phyloP scores from a whole-genome alignment of 2,113 vertebrate species.

The Halcyon senegalensis region DNA sequence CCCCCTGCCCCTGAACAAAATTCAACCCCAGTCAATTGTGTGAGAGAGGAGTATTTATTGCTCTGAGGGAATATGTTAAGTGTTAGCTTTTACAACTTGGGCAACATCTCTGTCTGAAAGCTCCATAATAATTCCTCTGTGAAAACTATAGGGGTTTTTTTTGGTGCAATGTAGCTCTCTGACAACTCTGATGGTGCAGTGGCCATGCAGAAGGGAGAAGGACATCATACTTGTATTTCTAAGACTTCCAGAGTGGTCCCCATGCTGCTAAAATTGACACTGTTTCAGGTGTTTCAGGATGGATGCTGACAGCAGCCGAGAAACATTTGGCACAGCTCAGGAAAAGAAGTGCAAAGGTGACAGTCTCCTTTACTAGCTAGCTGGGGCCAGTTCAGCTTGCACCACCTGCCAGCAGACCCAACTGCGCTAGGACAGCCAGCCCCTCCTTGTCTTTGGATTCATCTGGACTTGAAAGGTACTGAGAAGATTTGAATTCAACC shows the following conservation, averaged over 20 bases:
- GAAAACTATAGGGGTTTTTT: neutral
- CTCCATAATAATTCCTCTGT: neutral
- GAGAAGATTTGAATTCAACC: neutral
- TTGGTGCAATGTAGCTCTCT: neutral
- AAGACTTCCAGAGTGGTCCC: neutral
- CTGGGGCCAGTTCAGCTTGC: neutral
- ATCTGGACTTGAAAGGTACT: neutral
- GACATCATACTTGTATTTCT: neutral
- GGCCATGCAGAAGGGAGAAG: neutral
- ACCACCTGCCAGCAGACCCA: neutral
- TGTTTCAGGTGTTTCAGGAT: neutral
- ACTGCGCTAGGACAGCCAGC: neutral
- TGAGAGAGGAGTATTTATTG: neutral
- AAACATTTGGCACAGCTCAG: neutral
- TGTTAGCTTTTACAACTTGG: neutral
- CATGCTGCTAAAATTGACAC: neutral
- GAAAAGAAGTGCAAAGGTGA: neutral
- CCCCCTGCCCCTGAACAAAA: neutral
- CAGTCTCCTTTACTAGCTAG: neutral
- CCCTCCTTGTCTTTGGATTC: neutral
- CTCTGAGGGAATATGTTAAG: neutral
- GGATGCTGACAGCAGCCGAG: neutral
- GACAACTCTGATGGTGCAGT: neutral
- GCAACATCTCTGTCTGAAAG: neutral
- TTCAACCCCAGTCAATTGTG: accelerated